Base-by-base conservation (phyloP, 1,140 invertebrate genomes). In the Drosophila serrata region DNA sequence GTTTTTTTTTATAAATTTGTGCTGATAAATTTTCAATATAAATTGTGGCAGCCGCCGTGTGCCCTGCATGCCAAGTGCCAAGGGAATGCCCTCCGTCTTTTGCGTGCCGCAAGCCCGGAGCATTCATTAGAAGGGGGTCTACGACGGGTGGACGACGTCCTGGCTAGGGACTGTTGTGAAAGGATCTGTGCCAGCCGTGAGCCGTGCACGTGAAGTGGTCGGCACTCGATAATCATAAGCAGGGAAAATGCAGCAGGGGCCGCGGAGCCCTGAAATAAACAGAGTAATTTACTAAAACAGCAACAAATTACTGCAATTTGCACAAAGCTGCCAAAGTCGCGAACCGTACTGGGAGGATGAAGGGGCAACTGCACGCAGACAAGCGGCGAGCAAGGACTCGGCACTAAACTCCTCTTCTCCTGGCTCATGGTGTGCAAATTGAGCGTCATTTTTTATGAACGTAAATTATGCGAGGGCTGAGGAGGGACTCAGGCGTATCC, bases 241-340 rank as follows among this genome's bases (percentile, higher is more conserved):
- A 57, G 65, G 61, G 31, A 63, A 63, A 75, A 46, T 74, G 62
- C 63, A 74, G 59, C 29, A 56, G 63, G 53, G 70, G 56, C 49
- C 43, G 35, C 19, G 64, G 63, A 31, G 56, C 37, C 39, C 61
- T 45, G 78, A 69, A 62, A 90, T 90, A 90, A 90, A 90, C 85
- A 81, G 76, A 87, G 85, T 85, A 90, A 90, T 90, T 90, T 90
- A 69, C 85, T 90, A 90, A 90, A 90, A 90, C 85, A 90, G 86
- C 85, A 90, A 90, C 85, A 90, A 90, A 90, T 90, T 90, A 80
- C 85, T 79, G 85, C 85, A 90, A 90, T 90, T 90, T 90, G 69
- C 85, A 75, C 78, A 81, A 81, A 85, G 78, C 80, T 80, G 85
- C 77, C 81, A 79, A 81, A 88, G 80, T 77, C 65, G 85, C 80